Conservation (phyloP, 2,113 vertebrate species). For the Phalacrocorax brasilianus region DNA sequence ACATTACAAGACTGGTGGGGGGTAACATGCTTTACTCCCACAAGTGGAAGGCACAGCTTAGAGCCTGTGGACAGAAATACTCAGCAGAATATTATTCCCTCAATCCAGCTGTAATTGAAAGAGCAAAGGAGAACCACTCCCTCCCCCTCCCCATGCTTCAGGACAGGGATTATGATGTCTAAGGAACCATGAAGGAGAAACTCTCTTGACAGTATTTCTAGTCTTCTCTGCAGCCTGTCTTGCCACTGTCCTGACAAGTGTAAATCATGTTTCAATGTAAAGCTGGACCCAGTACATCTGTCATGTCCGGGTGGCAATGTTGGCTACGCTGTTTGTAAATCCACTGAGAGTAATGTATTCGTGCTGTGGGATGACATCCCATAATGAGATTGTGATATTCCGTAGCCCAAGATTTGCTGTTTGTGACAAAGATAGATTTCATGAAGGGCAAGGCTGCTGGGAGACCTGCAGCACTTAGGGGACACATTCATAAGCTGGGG, state of each 20-base stretch:
- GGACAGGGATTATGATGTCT: slow-evolving; percentile 37
- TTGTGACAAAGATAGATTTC: slow-evolving; percentile 69
- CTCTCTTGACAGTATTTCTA: neutral
- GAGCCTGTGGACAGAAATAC: neutral
- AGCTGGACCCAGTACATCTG: slow-evolving; percentile 27
- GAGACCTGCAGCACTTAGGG: neutral
- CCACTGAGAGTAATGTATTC: slow-evolving; percentile 66
- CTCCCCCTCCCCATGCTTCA: neutral
- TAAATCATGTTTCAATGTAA: slow-evolving; percentile 53
- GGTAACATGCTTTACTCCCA: neutral
- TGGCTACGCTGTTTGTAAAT: slow-evolving; percentile 31
- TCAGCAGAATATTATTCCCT: neutral
- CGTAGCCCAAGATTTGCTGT: slow-evolving; percentile 45
- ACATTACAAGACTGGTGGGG: neutral
- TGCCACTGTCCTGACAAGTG: slow-evolving; percentile 18
- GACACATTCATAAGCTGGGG: neutral
- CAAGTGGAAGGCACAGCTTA: neutral
- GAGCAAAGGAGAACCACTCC: neutral
- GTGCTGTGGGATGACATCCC: slow-evolving; percentile 57
- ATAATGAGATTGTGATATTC: slow-evolving; percentile 69
- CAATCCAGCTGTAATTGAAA: neutral
- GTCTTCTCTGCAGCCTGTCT: slow-evolving; percentile 1
- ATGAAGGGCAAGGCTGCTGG: neutral
- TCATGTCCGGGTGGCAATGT: slow-evolving; percentile 11
- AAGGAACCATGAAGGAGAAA: slow-evolving; percentile 69